Conservation (phyloP, 2,113 vertebrate species). For the Gadus chalcogrammus region DNA sequence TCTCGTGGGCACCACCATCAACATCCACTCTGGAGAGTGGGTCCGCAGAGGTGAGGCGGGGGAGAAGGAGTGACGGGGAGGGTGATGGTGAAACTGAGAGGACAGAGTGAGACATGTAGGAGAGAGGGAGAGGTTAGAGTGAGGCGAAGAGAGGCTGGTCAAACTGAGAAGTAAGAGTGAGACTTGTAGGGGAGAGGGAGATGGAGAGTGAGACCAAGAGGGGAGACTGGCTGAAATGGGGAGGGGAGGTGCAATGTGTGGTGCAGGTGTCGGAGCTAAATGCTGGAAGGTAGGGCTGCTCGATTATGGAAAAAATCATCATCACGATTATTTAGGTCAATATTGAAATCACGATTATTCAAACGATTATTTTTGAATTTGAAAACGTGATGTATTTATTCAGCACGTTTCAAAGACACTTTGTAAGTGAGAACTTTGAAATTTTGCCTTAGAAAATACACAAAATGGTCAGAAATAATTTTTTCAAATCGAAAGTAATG, state of each 20-base stretch:
- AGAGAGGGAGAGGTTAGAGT: no score
- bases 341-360: no score
- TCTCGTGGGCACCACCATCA: conserved; percentile 96
- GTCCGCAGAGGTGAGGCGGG: conserved; percentile 69
- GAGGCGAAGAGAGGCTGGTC: not conserved
- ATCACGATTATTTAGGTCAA: no score
- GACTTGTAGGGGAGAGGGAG: not conserved
- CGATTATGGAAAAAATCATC: no score
- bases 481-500: no score
- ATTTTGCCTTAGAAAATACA: no score
- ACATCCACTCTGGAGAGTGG: conserved; percentile 99
- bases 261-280: not conserved
- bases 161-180: not conserved
- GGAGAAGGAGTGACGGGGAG: not conserved
- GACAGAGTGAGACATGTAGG: not conserved
- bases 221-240: not conserved
- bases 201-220: not conserved
- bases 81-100: not conserved
- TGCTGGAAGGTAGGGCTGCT: not conserved
- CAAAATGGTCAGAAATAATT: no score
- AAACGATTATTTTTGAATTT: no score
- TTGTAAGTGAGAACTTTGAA: no score
- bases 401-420: no score
- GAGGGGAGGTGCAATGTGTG: not conserved
- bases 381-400: no score